phyloP scores from a whole-genome alignment of 2,113 vertebrate genomes.

The Grammomys dolichurus region DNA sequence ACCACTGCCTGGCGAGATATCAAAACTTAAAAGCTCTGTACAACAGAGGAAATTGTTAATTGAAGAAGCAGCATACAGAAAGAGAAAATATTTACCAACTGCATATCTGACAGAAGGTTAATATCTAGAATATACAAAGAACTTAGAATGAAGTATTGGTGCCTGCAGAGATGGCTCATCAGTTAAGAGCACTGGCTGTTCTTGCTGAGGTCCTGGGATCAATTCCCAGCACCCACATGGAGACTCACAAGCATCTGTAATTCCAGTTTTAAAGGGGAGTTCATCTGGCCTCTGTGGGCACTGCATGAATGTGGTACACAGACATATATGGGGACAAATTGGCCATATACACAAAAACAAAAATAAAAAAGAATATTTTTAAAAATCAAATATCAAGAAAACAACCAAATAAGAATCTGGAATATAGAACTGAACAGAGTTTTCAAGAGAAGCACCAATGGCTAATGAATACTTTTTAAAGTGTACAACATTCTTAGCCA shows the following conservation, averaged over 20 bases:
- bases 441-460: background rate
- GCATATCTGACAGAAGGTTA: background rate
- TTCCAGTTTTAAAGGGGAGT: background rate
- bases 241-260: background rate
- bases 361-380: background rate
- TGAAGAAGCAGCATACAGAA: background rate
- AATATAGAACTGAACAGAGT: background rate
- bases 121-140: background rate
- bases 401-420: background rate
- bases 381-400: background rate
- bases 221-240: background rate
- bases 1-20: background rate
- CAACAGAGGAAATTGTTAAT: background rate
- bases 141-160: background rate
- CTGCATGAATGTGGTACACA: background rate
- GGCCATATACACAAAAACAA: background rate
- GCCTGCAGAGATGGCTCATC: background rate
- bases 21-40: background rate
- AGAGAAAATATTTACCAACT: background rate
- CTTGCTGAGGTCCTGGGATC: background rate
- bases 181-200: background rate
- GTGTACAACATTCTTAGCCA: background rate
- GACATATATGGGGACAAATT: background rate
- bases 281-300: background rate
- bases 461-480: background rate